Evolutionary conservation across 2,113 vertebrate species (phyloP).

Genomic region (Oryzias woworae): DNA sequence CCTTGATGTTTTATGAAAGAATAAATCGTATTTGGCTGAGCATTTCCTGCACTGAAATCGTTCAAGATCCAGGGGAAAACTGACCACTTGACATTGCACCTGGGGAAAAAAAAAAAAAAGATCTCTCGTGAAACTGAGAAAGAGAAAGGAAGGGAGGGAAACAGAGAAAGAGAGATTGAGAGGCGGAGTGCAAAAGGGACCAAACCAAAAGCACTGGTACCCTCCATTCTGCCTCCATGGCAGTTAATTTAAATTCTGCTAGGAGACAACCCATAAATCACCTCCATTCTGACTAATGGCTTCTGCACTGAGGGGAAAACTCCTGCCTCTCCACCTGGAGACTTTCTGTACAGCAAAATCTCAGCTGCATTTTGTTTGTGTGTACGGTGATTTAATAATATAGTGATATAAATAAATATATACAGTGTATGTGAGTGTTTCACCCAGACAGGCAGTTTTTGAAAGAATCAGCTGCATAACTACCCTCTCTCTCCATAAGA

Average conservation of each 20-base stretch:
- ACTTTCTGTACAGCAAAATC: slow-evolving; percentile 63
- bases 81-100: slow-evolving; percentile 62
- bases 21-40: slow-evolving; percentile 22
- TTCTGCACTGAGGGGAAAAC: slow-evolving; percentile 79
- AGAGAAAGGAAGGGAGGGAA: slow-evolving; percentile 10
- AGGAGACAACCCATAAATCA: slow-evolving; percentile 83
- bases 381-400: too few relatives aligned
- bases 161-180: slow-evolving; percentile 21
- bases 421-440: slow-evolving; percentile 23
- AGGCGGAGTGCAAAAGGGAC: slow-evolving; percentile 61
- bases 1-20: slow-evolving; percentile 29
- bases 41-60: slow-evolving; percentile 45
- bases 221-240: slow-evolving; percentile 53
- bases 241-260: slow-evolving; percentile 82
- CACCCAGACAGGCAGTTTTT: slow-evolving; percentile 59
- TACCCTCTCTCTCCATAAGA: slow-evolving; percentile 46
- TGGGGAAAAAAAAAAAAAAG: slow-evolving; percentile 52
- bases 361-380: slow-evolving; percentile 30
- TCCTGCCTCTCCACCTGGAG: slow-evolving; percentile 72
- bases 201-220: slow-evolving; percentile 52
- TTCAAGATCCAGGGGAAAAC: slow-evolving; percentile 27
- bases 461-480: slow-evolving; percentile 64
- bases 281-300: slow-evolving; percentile 82
- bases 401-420: slow-evolving; percentile 8
- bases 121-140: slow-evolving; percentile 42